These are phyloP conservation scores for Teleogryllus oceanicus DNA, from an alignment of 2,888 invertebrate species.

Conservation along the genomic window DNA sequence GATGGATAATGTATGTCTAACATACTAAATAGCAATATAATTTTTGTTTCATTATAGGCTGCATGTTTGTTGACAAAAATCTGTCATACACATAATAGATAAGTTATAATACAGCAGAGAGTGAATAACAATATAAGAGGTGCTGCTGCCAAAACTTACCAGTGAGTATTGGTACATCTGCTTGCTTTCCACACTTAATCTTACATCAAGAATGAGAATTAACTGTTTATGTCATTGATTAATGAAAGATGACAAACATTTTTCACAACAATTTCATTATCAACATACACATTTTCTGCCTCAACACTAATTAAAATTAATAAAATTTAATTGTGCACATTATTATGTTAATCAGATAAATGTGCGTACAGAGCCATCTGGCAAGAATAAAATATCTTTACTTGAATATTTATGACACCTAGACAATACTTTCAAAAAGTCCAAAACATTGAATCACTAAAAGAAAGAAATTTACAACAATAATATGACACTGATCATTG, in stretches of 20 bases:
- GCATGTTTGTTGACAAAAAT: background rate
- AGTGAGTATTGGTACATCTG: background rate
- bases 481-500: background rate
- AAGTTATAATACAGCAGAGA: slow-evolving; percentile 2
- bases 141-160: slow-evolving; percentile 18
- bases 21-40: background rate
- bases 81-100: background rate
- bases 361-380: background rate
- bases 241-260: too few species aligned
- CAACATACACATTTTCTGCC: background rate
- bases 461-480: background rate
- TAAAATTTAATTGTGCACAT: background rate
- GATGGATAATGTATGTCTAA: slow-evolving; percentile 1
- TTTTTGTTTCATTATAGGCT: background rate
- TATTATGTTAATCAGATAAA: background rate
- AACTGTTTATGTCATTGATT: too few species aligned
- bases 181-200: background rate
- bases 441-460: background rate
- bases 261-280: too few species aligned
- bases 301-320: background rate
- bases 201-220: background rate
- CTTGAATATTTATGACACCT: too few species aligned
- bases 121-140: background rate
- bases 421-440: too few species aligned
- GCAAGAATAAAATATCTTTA: background rate